Percentiles rank a stretch among this genome's conserved stretches.
Evolutionary conservation across 2,888 invertebrate species (phyloP).

Genomic region (Dicroscelio sp.): DNA sequence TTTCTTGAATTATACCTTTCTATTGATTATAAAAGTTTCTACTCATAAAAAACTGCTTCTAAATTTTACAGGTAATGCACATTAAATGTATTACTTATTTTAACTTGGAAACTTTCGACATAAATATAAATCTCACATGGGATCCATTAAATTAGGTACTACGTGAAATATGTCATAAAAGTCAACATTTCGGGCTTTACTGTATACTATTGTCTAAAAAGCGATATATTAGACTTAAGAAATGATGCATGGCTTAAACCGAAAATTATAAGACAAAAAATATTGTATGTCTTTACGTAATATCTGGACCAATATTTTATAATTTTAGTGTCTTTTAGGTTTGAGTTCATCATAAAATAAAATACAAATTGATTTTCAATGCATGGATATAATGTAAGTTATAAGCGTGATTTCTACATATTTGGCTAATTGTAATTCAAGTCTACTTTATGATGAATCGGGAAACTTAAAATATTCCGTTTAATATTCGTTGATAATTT

Average conservation of each 20-base stretch:
- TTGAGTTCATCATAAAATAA: background rate
- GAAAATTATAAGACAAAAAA: no score
- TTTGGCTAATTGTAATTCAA: conserved; percentile 19
- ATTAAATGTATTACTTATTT: conserved; percentile 1
- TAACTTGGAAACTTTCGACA: background rate
- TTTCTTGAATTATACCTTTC: no score
- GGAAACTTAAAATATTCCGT: no score
- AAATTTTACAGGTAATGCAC: no score
- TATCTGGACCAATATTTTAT: no score
- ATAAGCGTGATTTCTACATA: conserved; percentile 31
- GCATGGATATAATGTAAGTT: background rate
- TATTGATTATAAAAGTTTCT: background rate
- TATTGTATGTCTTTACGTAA: no score
- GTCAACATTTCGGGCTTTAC: background rate
- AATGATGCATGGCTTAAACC: background rate
- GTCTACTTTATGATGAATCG: background rate
- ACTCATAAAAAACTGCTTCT: background rate
- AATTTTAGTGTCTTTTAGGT: no score
- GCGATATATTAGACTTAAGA: background rate
- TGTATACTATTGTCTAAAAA: no score
- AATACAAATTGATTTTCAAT: background rate
- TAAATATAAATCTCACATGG: conserved; percentile 24
- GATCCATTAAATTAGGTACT: background rate
- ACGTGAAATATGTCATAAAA: background rate
- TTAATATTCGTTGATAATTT: background rate